Base-by-base conservation (phyloP, 2,888 invertebrate genomes). In the Embidobia sp. region DNA sequence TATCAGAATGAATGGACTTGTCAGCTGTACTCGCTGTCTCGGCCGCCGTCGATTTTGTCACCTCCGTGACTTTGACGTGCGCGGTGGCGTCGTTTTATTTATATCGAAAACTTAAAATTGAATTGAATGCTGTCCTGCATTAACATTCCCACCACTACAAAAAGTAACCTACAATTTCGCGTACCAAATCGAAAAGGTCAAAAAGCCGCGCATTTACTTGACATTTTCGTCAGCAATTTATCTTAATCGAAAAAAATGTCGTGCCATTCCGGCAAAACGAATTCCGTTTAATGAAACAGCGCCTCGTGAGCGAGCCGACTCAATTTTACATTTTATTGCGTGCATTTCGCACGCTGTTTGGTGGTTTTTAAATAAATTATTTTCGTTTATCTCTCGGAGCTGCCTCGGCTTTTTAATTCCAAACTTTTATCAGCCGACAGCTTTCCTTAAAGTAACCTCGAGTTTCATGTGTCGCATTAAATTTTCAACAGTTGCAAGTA, bases 31-130 rank as follows among this genome's bases (percentile, higher is more conserved):
- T 40, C 27, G 48, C 49, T 29, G 49, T 49, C 49, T 59, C 48
- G 37, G 49, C 26, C 10, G 27, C 61, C 13, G 35, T 48, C 49
- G 40, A 49, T 49, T 63, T 63, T 49, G 46, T 63, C 63, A 29
- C 49, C 29, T 40, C 7, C 40, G 27, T 37, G 49, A 49, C 49
- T 46, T 49, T 48, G 63, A 63, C 33, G 11, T 16, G 40, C 49
- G 33, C 22, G 18, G 42, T 11, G n/a, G 10, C 35, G 40, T 18
- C 37, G 63, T 49, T 49, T 63, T 27, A 63, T 49, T 63, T 61
- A 61, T 31, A n/a, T n/a, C n/a, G n/a, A n/a, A n/a, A n/a, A n/a
- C n/a, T n/a, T n/a, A n/a, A n/a, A n/a, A n/a, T n/a, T n/a, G n/a
- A n/a, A n/a, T n/a, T n/a, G n/a, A n/a, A n/a, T n/a, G n/a, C n/a